Base-by-base conservation (phyloP, 2,797 vertebrate species). In the Phyllotis vaccarum region DNA sequence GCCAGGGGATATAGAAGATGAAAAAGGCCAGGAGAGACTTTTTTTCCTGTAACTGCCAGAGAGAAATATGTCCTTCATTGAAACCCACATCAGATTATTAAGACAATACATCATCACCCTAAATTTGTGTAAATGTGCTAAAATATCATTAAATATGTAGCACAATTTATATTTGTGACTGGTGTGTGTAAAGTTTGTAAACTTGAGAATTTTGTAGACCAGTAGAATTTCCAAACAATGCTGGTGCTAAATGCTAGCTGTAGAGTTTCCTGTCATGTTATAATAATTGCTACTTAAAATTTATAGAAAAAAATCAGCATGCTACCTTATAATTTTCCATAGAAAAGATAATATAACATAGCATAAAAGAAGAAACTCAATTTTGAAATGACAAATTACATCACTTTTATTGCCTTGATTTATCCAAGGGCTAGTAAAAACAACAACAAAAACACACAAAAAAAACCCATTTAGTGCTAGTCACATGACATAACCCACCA, bases 321-420 rank as follows among this genome's bases (percentile, higher is more conserved):
- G 91, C 46, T 72, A 49, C 11, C 78, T 82, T 2, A 60, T 24
- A 64, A 16, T 49, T 89, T 91, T 91, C 62, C 34, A 94, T 76
- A 43, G 11, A 5, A 95, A 80, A 40, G 74, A 54, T 89, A 72
- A 78, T 72, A 58, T 60, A 85, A 46, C 46, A 12, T 89, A 89
- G 64, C 5, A 80, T 66, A 96, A 31, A 90, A 68, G 14, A 66
- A 88, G 75, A 91, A 74, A 82, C 40, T 49, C 85, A 58, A 64
- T 82, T 96, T 86, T 86, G 58, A 64, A 58, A 82, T 83, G 82
- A 27, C 19, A 91, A 60, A 70, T 80, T 74, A 46, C 0, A 34
- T 56, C 85, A 5, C 58, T 16, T 52, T 95, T 95, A 40, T 93
- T 75, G 94, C 92, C 85, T 81, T 94, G 74, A 46, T 93, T 93